These are phyloP conservation scores for Microcebus jonahi DNA, from an alignment of 2,113 vertebrate genomes.

Conservation along the genomic window DNA sequence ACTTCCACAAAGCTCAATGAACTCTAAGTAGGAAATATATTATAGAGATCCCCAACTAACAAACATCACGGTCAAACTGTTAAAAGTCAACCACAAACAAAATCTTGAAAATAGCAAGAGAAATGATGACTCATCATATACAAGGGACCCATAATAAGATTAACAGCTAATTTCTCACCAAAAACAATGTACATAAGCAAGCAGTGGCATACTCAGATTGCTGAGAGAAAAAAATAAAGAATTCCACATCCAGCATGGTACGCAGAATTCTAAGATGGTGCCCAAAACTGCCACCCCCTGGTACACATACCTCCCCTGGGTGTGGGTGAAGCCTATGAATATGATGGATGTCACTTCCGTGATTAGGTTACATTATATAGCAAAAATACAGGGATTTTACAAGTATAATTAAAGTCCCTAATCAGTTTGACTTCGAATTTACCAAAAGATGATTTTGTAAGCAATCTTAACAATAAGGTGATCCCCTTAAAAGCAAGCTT, in stretches of 20 bases:
- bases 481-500: background rate
- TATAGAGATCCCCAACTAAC: background rate
- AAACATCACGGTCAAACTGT: background rate
- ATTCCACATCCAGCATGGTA: background rate
- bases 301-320: background rate
- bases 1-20: background rate
- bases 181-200: background rate
- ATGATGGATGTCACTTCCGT: background rate
- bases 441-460: background rate
- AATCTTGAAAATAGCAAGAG: background rate
- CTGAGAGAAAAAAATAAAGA: background rate
- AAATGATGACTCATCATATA: background rate
- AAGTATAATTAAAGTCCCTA: background rate
- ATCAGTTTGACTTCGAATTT: background rate
- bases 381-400: background rate
- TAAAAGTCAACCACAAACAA: background rate
- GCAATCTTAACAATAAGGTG: background rate
- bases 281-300: background rate
- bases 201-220: background rate
- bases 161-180: background rate
- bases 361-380: background rate
- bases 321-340: background rate
- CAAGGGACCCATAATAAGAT: background rate
- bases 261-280: background rate
- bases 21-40: slow-evolving; percentile 34